These are phyloP conservation scores for Aptenodytes patagonicus DNA, from an alignment of 2,113 vertebrate species.

Conservation along the genomic window DNA sequence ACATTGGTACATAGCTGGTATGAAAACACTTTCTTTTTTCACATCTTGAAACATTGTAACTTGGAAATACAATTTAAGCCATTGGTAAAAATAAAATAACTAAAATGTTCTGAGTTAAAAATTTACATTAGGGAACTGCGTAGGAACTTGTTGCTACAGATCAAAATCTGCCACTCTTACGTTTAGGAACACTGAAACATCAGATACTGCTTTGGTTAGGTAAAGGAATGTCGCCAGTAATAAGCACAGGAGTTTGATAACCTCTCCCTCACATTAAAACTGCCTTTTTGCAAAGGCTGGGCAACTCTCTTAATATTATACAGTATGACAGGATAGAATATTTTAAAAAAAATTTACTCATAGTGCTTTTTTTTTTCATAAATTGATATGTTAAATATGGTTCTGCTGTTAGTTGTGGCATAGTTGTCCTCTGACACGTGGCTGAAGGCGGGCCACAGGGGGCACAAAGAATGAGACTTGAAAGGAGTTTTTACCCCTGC, in stretches of 20 bases:
- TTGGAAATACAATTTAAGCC: neutral
- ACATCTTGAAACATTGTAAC: neutral
- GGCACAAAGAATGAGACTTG: neutral
- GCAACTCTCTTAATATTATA: neutral
- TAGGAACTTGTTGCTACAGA: neutral
- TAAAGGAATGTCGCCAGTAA: neutral
- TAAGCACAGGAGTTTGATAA: neutral
- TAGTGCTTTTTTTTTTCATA: neutral
- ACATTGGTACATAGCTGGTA: constrained; percentile 88
- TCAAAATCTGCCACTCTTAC: neutral
- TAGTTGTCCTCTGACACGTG: neutral
- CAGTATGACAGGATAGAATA: neutral
- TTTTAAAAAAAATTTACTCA: neutral
- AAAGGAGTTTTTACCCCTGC: neutral
- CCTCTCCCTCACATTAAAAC: neutral
- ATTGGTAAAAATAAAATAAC: neutral
- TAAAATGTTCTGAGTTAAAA: neutral
- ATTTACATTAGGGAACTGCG: neutral
- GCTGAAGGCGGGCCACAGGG: rapidly evolving
- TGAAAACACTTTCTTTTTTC: constrained; percentile 53
- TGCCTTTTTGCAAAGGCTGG: neutral
- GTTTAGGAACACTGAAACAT: neutral
- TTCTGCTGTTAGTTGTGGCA: neutral
- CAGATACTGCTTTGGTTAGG: neutral
- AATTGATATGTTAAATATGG: neutral